Evolutionary conservation across 2,113 vertebrate species (phyloP).

Genomic region (Marmota monax): DNA sequence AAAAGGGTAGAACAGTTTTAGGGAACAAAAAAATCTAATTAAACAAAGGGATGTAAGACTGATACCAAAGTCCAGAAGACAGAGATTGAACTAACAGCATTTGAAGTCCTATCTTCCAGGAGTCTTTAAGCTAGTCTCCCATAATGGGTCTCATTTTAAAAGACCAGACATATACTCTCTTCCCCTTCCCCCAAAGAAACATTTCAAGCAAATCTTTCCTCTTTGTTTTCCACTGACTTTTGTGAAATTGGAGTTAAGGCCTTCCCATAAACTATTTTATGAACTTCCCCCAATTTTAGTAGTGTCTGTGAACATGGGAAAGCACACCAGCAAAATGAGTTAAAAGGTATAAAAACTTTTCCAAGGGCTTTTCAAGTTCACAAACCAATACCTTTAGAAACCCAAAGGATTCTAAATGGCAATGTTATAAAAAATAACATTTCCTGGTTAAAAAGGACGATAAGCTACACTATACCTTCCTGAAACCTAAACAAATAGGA

Average conservation of each 20-base stretch:
- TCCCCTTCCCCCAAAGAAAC: neutral
- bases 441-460: neutral
- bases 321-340: neutral
- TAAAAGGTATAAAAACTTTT: neutral
- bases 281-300: neutral
- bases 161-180: neutral
- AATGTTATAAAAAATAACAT: neutral
- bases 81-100: conserved; percentile 2
- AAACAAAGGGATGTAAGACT: neutral
- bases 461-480: neutral
- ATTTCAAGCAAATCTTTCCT: neutral
- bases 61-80: conserved; percentile 12
- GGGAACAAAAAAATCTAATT: conserved; percentile 59
- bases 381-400: neutral
- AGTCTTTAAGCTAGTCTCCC: neutral
- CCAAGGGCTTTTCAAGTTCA: neutral
- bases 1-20: conserved; percentile 28
- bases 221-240: neutral
- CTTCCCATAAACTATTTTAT: neutral
- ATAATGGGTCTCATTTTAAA: conserved; percentile 1
- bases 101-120: conserved; percentile 19
- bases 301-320: no score
- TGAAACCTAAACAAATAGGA: neutral
- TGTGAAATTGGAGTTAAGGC: neutral
- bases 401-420: neutral